Conservation (phyloP, 2,888 invertebrate genomes). For the Habrosyne pyritoides region DNA sequence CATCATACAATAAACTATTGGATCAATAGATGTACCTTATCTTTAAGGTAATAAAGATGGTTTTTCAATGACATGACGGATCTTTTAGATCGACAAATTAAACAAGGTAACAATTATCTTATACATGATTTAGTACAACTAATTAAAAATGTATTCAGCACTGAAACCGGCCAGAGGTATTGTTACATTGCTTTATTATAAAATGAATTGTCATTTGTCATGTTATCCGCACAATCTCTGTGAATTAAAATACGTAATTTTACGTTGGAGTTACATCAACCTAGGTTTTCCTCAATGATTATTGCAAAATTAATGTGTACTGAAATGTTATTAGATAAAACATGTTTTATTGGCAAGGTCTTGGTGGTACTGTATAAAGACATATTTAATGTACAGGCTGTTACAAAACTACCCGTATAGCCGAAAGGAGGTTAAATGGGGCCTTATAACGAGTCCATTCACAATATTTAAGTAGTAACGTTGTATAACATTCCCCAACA, state of each 20-base stretch:
- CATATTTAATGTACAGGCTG: too few species aligned
- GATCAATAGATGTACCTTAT: too few species aligned
- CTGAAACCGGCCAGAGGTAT: background rate
- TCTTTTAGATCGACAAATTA: too few species aligned
- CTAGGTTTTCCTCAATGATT: constrained; percentile 23
- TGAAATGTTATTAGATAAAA: background rate
- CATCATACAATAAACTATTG: too few species aligned
- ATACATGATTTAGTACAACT: background rate
- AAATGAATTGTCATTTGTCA: background rate
- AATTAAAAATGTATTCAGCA: background rate
- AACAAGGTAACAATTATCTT: too few species aligned
- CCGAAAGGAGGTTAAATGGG: too few species aligned
- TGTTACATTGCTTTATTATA: background rate
- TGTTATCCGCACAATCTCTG: background rate
- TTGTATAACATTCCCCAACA: too few species aligned
- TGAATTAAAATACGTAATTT: constrained; percentile 36
- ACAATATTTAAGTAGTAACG: too few species aligned
- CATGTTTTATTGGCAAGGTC: background rate
- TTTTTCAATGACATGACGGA: too few species aligned
- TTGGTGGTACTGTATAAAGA: too few species aligned
- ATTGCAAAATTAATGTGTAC: background rate
- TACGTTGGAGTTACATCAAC: constrained; percentile 49
- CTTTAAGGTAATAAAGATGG: background rate
- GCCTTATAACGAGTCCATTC: too few species aligned
- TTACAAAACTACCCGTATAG: too few species aligned